These are phyloP conservation scores for Toxostoma redivivum DNA, from an alignment of 2,113 vertebrate species.

Conservation along the genomic window DNA sequence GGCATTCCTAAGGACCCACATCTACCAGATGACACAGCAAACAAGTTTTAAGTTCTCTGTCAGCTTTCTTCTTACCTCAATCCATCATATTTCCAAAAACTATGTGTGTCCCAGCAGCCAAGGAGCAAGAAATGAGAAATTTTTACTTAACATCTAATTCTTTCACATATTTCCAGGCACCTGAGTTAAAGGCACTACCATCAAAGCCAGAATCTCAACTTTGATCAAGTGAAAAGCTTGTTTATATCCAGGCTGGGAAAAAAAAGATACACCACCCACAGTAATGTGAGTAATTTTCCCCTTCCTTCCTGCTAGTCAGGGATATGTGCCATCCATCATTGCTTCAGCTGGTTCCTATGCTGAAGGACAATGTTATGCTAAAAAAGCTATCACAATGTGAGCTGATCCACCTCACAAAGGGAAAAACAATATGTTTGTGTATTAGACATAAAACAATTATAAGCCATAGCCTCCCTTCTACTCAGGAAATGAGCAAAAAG, in stretches of 20 bases:
- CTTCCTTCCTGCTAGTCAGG: not conserved
- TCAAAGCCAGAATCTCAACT: not conserved
- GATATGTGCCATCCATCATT: fast-evolving
- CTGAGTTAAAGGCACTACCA: not conserved
- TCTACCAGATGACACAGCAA: not conserved
- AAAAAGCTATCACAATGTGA: not conserved
- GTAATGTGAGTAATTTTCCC: not conserved
- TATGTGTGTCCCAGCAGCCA: not conserved
- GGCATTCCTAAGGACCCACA: not conserved
- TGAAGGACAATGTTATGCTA: not conserved
- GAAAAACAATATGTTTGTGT: not conserved
- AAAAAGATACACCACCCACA: not conserved
- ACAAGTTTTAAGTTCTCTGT: not conserved
- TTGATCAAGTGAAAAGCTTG: not conserved
- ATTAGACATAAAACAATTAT: not conserved
- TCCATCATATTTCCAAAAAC: not conserved
- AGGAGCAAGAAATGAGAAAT: not conserved
- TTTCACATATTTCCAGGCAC: not conserved
- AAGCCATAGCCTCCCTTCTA: not conserved
- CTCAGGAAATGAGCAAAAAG: not conserved
- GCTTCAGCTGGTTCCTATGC: not conserved
- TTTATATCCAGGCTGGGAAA: not conserved
- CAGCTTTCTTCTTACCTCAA: not conserved
- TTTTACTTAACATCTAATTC: not conserved
- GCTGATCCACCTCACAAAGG: not conserved